Conservation (phyloP, 2,797 vertebrate species). For the Arctocebus calabarensis region DNA sequence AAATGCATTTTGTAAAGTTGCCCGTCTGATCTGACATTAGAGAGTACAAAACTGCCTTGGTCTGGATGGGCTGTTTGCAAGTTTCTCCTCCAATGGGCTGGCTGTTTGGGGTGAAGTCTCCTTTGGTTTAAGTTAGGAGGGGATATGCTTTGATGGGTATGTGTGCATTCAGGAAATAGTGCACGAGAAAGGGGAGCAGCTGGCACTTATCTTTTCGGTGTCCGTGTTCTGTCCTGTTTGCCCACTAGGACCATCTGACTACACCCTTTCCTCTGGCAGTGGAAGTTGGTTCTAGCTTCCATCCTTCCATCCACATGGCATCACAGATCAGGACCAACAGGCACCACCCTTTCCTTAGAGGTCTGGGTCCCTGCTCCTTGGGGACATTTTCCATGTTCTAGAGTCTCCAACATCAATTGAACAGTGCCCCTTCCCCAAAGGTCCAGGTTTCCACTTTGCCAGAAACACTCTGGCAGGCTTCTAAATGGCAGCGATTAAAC, state of each 20-base stretch:
- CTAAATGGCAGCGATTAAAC: neutral
- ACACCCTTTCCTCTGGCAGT: neutral
- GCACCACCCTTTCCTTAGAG: neutral
- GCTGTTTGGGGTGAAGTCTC: neutral
- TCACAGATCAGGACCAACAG: too few relatives aligned
- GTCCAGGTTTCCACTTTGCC: neutral
- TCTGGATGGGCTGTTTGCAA: neutral
- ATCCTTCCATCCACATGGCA: too few relatives aligned
- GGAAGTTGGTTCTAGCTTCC: neutral
- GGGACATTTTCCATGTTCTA: neutral
- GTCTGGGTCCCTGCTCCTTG: neutral
- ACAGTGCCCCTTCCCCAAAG: neutral
- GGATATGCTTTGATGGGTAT: neutral
- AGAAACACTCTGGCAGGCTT: neutral
- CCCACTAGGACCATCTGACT: too few relatives aligned
- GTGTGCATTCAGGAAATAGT: neutral
- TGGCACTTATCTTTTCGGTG: neutral
- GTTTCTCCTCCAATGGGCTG: neutral
- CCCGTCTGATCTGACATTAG: neutral
- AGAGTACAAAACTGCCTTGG: neutral
- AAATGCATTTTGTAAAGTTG: slow-evolving; percentile 32
- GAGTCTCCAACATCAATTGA: neutral
- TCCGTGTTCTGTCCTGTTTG: neutral
- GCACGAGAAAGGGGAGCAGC: neutral
- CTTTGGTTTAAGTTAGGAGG: neutral